Percentiles rank a stretch among this genome's conserved stretches.
phyloP scores from a whole-genome alignment of 2,888 invertebrate genomes.

The Orthosia gracilis region DNA sequence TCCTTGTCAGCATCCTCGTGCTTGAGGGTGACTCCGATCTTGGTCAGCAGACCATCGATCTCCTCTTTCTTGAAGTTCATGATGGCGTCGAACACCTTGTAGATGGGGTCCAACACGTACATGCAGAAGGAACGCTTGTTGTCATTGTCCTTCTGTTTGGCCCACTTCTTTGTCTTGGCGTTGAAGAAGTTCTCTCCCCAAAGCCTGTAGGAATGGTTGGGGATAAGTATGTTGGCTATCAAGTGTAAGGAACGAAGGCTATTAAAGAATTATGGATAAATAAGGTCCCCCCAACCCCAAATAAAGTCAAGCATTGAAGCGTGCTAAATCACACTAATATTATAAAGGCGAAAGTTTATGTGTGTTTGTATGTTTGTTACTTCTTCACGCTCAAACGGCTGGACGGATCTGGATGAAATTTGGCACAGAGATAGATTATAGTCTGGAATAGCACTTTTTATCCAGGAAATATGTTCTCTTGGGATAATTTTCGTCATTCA shows the following conservation, averaged over 20 bases:
- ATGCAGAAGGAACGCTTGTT: constrained; percentile 99
- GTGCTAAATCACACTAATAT: no score
- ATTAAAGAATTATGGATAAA: no score
- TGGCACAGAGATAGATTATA: no score
- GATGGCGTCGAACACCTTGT: constrained; percentile 95
- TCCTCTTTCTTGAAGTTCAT: constrained; percentile 99
- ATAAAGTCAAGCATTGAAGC: no score
- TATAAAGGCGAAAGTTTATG: no score
- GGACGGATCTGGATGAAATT: no score
- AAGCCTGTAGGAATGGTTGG: constrained; percentile 83
- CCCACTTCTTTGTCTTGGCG: constrained; percentile 99
- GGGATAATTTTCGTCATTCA: no score
- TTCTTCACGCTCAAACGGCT: no score
- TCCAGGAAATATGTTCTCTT: no score
- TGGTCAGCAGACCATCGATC: constrained; percentile 96
- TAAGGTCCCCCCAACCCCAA: no score
- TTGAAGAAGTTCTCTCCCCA: constrained; percentile 99
- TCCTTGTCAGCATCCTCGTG: constrained; percentile 99
- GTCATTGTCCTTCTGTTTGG: constrained; percentile 96
- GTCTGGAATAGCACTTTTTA: no score
- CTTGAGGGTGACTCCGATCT: constrained; percentile 97
- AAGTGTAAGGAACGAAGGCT: neutral
- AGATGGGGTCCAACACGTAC: constrained; percentile 99
- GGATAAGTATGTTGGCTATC: neutral
- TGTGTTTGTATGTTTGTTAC: no score